Evolutionary conservation across 2,888 invertebrate genomes (phyloP).

Genomic region (Diaperis boleti): DNA sequence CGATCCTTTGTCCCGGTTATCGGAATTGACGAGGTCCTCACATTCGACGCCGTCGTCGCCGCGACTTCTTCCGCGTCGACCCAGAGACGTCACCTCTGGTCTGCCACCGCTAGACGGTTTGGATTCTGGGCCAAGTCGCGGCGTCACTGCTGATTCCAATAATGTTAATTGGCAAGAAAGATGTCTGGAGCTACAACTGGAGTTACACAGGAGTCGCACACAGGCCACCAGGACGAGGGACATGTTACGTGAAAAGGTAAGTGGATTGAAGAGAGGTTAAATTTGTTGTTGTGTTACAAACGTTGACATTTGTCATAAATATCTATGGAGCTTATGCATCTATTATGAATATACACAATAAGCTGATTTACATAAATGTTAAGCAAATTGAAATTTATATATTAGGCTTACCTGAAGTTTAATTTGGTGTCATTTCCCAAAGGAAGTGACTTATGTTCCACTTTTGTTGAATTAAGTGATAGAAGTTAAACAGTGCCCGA

Average conservation of each 20-base stretch:
- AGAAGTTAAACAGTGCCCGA: too few relatives aligned
- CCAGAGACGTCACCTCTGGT: slow-evolving; percentile 71
- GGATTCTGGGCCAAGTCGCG: slow-evolving; percentile 64
- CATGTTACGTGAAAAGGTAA: slow-evolving; percentile 91
- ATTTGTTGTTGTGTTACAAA: too few relatives aligned
- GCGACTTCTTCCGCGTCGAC: slow-evolving; percentile 77
- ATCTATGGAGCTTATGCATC: too few relatives aligned
- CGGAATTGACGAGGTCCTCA: slow-evolving; percentile 71
- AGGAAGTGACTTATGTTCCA: too few relatives aligned
- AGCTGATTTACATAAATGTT: too few relatives aligned
- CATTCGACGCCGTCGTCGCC: slow-evolving; percentile 81
- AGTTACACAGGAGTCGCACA: slow-evolving; percentile 86
- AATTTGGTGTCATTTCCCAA: too few relatives aligned
- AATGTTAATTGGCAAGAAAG: slow-evolving; percentile 89
- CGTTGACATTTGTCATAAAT: too few relatives aligned
- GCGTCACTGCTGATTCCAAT: slow-evolving; percentile 55
- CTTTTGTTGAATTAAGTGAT: too few relatives aligned
- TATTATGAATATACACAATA: too few relatives aligned
- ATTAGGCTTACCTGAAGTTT: too few relatives aligned
- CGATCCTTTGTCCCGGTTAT: slow-evolving; percentile 82
- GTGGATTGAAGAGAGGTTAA: slow-evolving; percentile 33
- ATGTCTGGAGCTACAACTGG: slow-evolving; percentile 86
- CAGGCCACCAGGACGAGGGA: slow-evolving; percentile 90
- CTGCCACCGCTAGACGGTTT: slow-evolving; percentile 59
- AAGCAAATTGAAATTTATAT: too few relatives aligned